Conservation (phyloP, 2,797 vertebrate species). For the Helicolenus hilgendorfi region DNA sequence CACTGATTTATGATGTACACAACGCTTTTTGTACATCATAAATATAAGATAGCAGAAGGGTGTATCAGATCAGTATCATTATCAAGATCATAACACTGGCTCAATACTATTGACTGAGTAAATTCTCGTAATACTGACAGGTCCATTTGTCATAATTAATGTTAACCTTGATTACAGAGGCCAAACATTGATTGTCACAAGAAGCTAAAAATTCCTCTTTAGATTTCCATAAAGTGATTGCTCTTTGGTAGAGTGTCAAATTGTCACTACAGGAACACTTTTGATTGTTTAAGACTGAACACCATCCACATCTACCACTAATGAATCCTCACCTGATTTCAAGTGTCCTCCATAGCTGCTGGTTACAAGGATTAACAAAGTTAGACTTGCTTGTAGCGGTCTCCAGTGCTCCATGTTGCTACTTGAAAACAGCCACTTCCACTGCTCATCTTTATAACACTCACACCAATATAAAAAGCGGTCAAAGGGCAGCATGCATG, state of each 20-base stretch:
- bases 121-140: neutral
- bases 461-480: conserved; percentile 68
- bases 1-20: conserved; percentile 27
- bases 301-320: neutral
- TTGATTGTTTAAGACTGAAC: neutral
- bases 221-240: neutral
- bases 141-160: neutral
- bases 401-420: conserved; percentile 75
- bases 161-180: neutral
- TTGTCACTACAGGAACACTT: neutral
- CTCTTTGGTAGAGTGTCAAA: neutral
- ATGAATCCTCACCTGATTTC: conserved; percentile 44
- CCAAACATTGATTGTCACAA: neutral
- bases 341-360: conserved; percentile 40
- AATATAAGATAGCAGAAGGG: conserved; percentile 27
- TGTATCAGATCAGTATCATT: conserved; percentile 12
- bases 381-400: conserved; percentile 27
- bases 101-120: neutral
- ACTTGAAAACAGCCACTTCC: conserved; percentile 20
- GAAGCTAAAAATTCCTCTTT: neutral
- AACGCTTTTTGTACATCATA: conserved; percentile 40
- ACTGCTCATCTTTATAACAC: conserved; percentile 77
- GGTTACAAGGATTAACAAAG: conserved; percentile 59
- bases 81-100: neutral
- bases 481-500: conserved; percentile 86